These are phyloP conservation scores for Vidua chalybeata DNA, from an alignment of 2,113 vertebrate species.

Conservation along the genomic window DNA sequence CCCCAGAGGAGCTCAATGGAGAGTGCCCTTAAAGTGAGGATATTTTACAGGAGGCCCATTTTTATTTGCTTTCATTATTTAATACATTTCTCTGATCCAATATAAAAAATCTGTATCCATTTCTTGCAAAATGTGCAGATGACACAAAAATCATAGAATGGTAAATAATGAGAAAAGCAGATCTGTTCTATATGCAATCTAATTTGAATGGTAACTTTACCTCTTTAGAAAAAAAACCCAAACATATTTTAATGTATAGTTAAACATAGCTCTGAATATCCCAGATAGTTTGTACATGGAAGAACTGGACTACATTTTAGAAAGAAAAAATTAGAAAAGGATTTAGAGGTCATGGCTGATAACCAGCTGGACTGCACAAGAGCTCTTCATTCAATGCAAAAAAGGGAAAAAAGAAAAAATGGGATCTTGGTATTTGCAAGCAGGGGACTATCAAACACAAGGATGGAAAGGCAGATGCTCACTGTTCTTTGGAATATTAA, in stretches of 20 bases:
- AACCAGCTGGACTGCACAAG: not conserved
- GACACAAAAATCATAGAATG: not conserved
- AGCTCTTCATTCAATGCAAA: not conserved
- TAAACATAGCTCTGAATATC: not conserved
- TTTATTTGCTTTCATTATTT: not conserved
- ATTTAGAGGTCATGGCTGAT: not conserved
- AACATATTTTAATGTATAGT: not conserved
- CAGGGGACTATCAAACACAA: not conserved
- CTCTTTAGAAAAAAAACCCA: not conserved
- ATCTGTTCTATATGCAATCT: not conserved
- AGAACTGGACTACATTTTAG: not conserved
- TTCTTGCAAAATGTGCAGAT: not conserved
- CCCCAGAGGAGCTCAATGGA: not conserved
- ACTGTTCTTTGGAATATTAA: not conserved
- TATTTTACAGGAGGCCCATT: not conserved
- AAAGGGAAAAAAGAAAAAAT: not conserved
- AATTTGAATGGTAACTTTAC: conserved; percentile 6
- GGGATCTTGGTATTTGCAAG: not conserved
- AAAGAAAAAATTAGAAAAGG: not conserved
- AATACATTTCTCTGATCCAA: not conserved
- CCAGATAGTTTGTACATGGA: not conserved
- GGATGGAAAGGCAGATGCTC: conserved; percentile 4
- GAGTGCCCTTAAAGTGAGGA: not conserved
- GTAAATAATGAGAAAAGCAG: conserved; percentile 57
- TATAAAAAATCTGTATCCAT: not conserved